Base-by-base conservation (phyloP, 1,140 invertebrate genomes). In the Eriosoma lanigerum region DNA sequence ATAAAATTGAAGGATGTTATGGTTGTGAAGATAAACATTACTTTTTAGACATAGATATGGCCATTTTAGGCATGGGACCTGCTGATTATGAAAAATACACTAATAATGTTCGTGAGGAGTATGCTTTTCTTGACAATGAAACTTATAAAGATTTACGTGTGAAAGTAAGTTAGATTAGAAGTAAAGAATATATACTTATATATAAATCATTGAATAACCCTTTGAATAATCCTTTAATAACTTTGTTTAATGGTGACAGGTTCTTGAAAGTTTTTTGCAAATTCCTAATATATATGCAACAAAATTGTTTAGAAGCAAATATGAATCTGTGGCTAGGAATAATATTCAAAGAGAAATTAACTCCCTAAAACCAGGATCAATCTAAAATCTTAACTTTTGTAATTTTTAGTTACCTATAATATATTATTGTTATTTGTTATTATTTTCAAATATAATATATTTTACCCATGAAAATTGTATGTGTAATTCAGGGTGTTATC, bases 241-340 rank as follows among this genome's bases (percentile, higher is more conserved):
- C n/a, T 48, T 81, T 82, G 70, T 66, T 68, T 84, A 86, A 70
- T 70, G 15, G 50, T 52, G 0, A 72, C 83, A 91, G 90, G 87
- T 91, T 68, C 84, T 91, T 54, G 88, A 89, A 84, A 89, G 87
- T 81, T 90, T 91, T 82, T 83, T 91, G 81, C 88, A 89, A 84
- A 90, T 91, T 81, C 90, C 90, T 60, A 91, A 91, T 83, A 90
- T 91, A 83, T 91, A 89, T 86, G 89, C 90, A 44, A 91, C 90
- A 4, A 87, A 88, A 82, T 87, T 88, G 82, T 90, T 91, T 83
- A 87, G 89, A 29, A 87, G 88, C 29, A 88, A 87, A 81, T 90
- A 87, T 82, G 90, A 91, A 85, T 84, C 86, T 15, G 86, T 87
- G 82, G 90, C 90, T n/a, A 84, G 90, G 81, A 85, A 86, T 82